phyloP scores from a whole-genome alignment of 2,113 vertebrate genomes.

The Lamprologus sp. region DNA sequence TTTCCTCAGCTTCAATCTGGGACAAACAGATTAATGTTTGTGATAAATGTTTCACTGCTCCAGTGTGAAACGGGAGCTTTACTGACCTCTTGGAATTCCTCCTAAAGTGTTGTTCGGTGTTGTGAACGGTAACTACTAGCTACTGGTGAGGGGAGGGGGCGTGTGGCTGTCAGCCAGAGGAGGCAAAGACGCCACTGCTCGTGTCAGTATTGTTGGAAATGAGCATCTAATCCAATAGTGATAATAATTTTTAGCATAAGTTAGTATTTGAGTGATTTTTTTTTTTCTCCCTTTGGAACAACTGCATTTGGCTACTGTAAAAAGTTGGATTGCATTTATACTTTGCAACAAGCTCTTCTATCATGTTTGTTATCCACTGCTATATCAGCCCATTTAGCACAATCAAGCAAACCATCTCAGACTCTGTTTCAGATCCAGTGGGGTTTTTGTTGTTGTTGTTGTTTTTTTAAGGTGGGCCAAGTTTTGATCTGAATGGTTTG shows the following conservation, averaged over 20 bases:
- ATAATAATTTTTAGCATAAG: neutral
- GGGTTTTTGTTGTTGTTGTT: neutral
- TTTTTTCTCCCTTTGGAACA: neutral
- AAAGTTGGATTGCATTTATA: neutral
- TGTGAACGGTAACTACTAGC: neutral
- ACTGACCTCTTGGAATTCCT: neutral
- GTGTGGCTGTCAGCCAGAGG: neutral
- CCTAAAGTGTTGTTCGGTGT: neutral
- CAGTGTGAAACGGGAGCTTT: neutral
- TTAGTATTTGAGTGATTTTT: neutral
- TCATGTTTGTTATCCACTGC: neutral
- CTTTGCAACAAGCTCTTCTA: neutral
- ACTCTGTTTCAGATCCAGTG: neutral
- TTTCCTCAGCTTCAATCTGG: neutral
- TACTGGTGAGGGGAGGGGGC: neutral
- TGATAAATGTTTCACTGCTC: neutral
- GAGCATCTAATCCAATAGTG: neutral
- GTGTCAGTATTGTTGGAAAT: neutral
- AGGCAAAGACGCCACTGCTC: neutral
- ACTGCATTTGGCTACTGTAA: neutral
- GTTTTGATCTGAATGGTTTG: neutral
- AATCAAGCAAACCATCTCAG: neutral
- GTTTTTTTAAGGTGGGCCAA: neutral
- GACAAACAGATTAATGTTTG: neutral
- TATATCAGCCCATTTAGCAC: neutral